phyloP scores from a whole-genome alignment of 2,113 vertebrate genomes.

The Cygnus buccinator region DNA sequence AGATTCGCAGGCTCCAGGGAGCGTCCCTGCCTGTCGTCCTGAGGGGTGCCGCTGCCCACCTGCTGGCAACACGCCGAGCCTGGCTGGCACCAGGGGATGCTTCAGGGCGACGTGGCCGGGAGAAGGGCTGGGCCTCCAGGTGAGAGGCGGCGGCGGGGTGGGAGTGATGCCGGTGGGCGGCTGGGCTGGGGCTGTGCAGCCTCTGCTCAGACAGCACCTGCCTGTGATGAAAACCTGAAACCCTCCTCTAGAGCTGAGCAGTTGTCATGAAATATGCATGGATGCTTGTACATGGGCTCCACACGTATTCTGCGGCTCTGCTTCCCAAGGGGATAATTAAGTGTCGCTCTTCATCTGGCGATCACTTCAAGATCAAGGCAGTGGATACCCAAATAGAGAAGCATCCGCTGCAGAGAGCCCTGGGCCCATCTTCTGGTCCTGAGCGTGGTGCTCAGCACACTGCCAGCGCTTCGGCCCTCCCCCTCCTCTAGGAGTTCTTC shows the following conservation, averaged over 20 bases:
- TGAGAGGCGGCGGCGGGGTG: background rate
- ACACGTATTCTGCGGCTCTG: background rate
- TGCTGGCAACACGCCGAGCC: rapidly evolving
- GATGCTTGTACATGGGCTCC: background rate
- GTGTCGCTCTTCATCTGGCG: background rate
- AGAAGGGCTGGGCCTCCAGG: constrained; percentile 19
- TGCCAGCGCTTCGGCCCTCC: background rate
- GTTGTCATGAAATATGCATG: rapidly evolving
- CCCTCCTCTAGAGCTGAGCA: background rate
- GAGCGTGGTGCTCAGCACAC: background rate
- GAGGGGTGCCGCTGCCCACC: background rate
- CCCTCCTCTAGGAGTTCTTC: background rate
- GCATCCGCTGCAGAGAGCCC: background rate
- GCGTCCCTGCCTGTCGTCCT: background rate
- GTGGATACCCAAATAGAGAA: background rate
- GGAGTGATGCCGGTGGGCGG: background rate
- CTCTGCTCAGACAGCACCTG: too few species aligned
- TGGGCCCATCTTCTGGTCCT: rapidly evolving
- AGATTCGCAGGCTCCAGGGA: background rate
- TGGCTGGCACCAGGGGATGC: background rate
- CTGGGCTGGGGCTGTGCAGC: background rate
- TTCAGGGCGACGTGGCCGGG: background rate
- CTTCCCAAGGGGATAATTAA: background rate
- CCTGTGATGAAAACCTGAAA: background rate
- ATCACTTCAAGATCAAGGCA: background rate